Percentiles rank a stretch among this genome's conserved stretches.
phyloP scores from a whole-genome alignment of 2,888 invertebrate species.

The Nowickia ferox region DNA sequence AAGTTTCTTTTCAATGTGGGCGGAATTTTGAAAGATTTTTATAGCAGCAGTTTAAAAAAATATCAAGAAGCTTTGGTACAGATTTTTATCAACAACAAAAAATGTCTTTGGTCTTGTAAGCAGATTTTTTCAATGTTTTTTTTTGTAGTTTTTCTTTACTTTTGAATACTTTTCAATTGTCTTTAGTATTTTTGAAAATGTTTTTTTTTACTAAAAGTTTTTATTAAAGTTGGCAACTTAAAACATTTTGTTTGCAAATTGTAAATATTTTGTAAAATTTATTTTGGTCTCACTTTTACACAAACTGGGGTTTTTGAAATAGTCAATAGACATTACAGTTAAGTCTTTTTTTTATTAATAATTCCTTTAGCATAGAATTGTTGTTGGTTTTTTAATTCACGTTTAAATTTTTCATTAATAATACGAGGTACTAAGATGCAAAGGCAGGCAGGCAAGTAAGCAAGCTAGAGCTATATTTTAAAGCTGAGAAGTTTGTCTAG shows the following conservation, averaged over 20 bases:
- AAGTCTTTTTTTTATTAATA: slow-evolving; percentile 29
- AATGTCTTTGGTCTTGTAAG: neutral
- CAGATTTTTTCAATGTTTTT: neutral
- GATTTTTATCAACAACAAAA: neutral
- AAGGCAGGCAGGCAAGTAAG: slow-evolving; percentile 12
- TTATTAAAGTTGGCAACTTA: neutral
- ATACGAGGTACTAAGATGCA: slow-evolving; percentile 21
- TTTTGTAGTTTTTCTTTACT: neutral
- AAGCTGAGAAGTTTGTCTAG: neutral
- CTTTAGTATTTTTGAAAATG: neutral
- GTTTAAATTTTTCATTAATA: slow-evolving; percentile 23
- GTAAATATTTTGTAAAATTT: slow-evolving; percentile 36
- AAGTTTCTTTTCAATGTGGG: slow-evolving; percentile 77
- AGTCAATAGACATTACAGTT: slow-evolving; percentile 72
- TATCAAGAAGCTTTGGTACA: slow-evolving; percentile 9
- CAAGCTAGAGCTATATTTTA: slow-evolving; percentile 19
- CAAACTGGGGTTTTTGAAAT: slow-evolving; percentile 51
- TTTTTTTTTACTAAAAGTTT: neutral
- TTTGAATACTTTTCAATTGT: neutral
- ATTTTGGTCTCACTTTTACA: slow-evolving; percentile 57
- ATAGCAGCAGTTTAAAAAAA: slow-evolving; percentile 1
- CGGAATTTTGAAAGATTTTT: slow-evolving; percentile 79
- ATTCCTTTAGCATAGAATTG: slow-evolving; percentile 38
- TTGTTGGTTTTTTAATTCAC: slow-evolving; percentile 20
- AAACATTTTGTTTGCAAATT: slow-evolving; percentile 58